Evolutionary conservation across 2,113 vertebrate genomes (phyloP), one percentile per base, ranked within the genome.

Genomic region (Cardinalis cardinalis): DNA sequence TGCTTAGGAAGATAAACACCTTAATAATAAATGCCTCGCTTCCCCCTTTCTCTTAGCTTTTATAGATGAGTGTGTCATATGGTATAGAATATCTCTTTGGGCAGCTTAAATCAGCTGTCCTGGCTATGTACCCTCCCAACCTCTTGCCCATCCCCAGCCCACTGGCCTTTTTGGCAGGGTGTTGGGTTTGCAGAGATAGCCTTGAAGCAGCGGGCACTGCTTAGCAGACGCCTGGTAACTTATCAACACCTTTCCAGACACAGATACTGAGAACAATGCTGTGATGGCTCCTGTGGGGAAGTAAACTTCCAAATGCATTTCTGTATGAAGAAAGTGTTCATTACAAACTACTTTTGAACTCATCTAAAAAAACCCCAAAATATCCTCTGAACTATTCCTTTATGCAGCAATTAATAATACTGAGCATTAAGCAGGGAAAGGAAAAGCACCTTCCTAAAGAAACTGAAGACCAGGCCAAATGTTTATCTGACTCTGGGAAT

Each of bases 1-100:
- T 43, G 9, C 34, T 71, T 38, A 8, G 5, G 38, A 87, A 90
- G 43, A 76, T 10, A 43, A 80, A 76, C 3, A 1, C 12, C 15
- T 66, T 41, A 56, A 28, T 24, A 55, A 46, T 2, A 5, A 75
- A 53, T 18, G 20, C 5, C 36, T 25, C 2, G 1, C 6, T 24
- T 1, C 12, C 23, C 2, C 5, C 28, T 31, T 72, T 78, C 18
- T 60, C 43, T 43, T 25, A 25, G 38, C 28, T 72, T 72, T 63
- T 34, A 51, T 2, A 59, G 53, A 26, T 59, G 32, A 73, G 59
- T 9, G 4, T 0, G 1, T 44, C 25, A 10, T 10, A n/a, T 1
- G 3, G 32, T 15, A 40, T 0, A 6, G 49, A 52, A 19, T 10
- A 53, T 11, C 34, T 40, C 43, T 26, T 29, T 18, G 18, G 15